A percentile compares a stretch with the other conserved stretches of the same genome.
These are phyloP conservation scores for Chymomyza fuscimana DNA, from an alignment of 2,888 invertebrate genomes.

Conservation along the genomic window DNA sequence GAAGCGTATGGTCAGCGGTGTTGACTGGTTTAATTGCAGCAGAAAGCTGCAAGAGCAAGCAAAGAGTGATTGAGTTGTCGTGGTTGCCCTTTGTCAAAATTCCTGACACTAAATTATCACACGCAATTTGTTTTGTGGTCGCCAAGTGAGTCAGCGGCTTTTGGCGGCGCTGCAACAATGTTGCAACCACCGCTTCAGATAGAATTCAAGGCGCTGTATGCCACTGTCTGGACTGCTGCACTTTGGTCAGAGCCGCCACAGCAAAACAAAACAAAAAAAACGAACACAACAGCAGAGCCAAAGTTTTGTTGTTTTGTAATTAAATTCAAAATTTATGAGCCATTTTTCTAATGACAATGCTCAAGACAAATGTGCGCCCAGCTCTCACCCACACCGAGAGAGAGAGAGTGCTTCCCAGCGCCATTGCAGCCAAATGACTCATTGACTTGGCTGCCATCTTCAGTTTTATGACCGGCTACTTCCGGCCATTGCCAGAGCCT, in stretches of 20 bases:
- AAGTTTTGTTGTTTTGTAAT: conserved; percentile 61
- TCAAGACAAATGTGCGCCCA: conserved; percentile 57
- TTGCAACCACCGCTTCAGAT: conserved; percentile 37
- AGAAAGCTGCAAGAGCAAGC: conserved; percentile 72
- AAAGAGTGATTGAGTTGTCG: conserved; percentile 55
- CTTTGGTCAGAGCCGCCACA: neutral
- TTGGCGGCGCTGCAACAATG: conserved; percentile 59
- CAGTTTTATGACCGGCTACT: conserved; percentile 75
- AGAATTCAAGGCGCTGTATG: conserved; percentile 1
- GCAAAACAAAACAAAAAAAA: conserved; percentile 2
- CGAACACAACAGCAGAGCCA: conserved; percentile 1
- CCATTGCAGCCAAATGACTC: conserved; percentile 69
- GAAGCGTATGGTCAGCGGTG: conserved; percentile 77
- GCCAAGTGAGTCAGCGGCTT: conserved; percentile 61
- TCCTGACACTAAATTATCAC: conserved; percentile 72
- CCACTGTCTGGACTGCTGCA: neutral
- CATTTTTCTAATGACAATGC: conserved; percentile 65
- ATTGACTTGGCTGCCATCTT: conserved; percentile 71
- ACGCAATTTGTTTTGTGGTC: conserved; percentile 55
- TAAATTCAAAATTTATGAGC: conserved; percentile 70
- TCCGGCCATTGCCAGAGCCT: conserved; percentile 63
- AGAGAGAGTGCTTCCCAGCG: conserved; percentile 24
- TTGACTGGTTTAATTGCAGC: conserved; percentile 75
- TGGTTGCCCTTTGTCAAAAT: conserved; percentile 69
- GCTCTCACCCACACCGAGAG: conserved; percentile 33